These are phyloP conservation scores for Pseudorectes ferrugineus DNA, from an alignment of 2,113 vertebrate species.

Conservation along the genomic window DNA sequence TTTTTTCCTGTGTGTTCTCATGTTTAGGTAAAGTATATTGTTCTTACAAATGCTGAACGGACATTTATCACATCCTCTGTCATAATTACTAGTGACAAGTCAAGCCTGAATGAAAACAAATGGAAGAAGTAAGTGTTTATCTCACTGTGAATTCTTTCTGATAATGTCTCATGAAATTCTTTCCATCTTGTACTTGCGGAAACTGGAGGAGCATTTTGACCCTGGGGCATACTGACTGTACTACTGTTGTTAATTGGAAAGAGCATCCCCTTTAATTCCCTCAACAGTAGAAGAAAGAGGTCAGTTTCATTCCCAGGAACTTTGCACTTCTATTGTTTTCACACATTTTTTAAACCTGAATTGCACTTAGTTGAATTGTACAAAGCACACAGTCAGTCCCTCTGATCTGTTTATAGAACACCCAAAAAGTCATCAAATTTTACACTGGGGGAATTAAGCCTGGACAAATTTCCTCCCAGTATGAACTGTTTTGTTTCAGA, in stretches of 20 bases:
- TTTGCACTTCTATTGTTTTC: not conserved
- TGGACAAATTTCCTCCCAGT: not conserved
- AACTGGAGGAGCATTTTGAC: constrained; percentile 30
- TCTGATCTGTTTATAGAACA: not conserved
- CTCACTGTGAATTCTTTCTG: constrained; percentile 45
- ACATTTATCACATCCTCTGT: constrained; percentile 65
- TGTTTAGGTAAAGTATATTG: constrained; percentile 60
- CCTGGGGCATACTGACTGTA: not conserved
- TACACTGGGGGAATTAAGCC: not conserved
- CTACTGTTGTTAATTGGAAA: not conserved
- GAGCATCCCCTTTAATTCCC: not conserved
- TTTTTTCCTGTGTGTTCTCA: constrained; percentile 53
- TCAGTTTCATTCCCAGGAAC: not conserved
- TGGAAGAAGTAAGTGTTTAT: constrained; percentile 57
- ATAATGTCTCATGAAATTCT: constrained; percentile 39
- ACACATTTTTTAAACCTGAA: not conserved
- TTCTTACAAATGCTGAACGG: constrained; percentile 43
- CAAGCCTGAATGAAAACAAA: constrained; percentile 54
- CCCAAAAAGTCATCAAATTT: not conserved
- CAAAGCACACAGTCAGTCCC: not conserved
- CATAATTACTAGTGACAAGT: constrained; percentile 53
- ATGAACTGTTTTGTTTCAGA: not conserved
- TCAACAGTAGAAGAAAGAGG: not conserved
- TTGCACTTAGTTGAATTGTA: not conserved
- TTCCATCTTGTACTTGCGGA: constrained; percentile 27